Conservation (phyloP, 2,888 invertebrate species). For the Pyrochroa serraticornis region DNA sequence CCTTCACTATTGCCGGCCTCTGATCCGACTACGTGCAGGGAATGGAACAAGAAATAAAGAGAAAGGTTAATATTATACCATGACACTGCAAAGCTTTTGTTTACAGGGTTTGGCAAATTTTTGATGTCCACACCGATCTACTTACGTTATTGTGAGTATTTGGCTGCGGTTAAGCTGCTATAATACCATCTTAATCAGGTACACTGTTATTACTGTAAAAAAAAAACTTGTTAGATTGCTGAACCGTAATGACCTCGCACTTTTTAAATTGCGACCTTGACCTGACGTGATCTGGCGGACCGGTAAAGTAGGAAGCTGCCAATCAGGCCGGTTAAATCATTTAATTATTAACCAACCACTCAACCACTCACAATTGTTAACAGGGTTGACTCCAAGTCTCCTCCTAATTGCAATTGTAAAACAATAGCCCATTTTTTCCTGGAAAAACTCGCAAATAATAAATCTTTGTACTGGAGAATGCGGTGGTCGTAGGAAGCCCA, state of each 20-base stretch:
- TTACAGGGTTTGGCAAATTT: slow-evolving; percentile 23
- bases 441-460: too few relatives aligned
- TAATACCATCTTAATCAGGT: slow-evolving; percentile 22
- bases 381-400: too few relatives aligned
- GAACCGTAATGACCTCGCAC: slow-evolving; percentile 52
- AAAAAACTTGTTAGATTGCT: slow-evolving; percentile 31
- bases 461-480: too few relatives aligned
- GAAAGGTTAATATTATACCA: slow-evolving; percentile 44
- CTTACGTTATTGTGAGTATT: slow-evolving; percentile 3
- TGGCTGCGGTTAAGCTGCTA: background rate
- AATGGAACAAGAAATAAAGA: slow-evolving; percentile 35
- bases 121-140: background rate
- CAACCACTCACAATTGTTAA: too few relatives aligned
- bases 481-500: too few relatives aligned
- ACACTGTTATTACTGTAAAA: slow-evolving; percentile 14
- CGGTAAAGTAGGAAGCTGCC: slow-evolving; percentile 19
- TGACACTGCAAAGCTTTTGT: slow-evolving; percentile 44
- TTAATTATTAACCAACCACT: background rate
- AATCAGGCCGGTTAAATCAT: background rate
- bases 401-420: too few relatives aligned
- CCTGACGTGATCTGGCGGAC: slow-evolving; percentile 30
- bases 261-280: slow-evolving; percentile 54
- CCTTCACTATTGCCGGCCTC: slow-evolving; percentile 26
- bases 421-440: too few relatives aligned
- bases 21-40: slow-evolving; percentile 17